Evolutionary conservation across 1,140 invertebrate species (phyloP), one percentile per base, ranked within the genome.

Genomic region (Zophobas morio): DNA sequence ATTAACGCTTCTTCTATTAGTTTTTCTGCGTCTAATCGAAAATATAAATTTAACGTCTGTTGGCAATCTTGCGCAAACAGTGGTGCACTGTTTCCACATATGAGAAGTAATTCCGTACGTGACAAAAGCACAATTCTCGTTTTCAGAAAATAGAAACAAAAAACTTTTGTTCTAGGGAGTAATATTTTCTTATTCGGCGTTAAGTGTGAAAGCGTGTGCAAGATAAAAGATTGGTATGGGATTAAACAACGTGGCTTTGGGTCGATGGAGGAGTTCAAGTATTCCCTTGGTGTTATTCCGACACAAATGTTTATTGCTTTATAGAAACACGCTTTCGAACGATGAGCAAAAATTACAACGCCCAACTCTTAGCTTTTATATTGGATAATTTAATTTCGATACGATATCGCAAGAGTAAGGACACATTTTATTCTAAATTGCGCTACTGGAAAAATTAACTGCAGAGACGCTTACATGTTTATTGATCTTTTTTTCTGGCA

Each of bases 161-260:
- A 78, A 81, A 80, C 74, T 79, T 80, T 76, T 80, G 66, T 80
- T 80, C 76, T 72, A 77, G 75, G 70, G 76, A 78, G 78, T 81
- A 81, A 84, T 82, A 82, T 82, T 82, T 84, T 79, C 81, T 82
- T 81, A 82, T 84, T 77, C 78, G 49, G 76, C 72, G 78, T 77
- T 82, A 82, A 84, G 84, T 84, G 84, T 84, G 84, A 84, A 85
- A 86, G 79, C 83, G 83, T 86, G 84, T 84, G 83, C 79, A 75
- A 81, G 82, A 82, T 85, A 86, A 86, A 85, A 85, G 84, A 86
- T 86, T 86, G 84, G 83, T 83, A 84, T 84, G 84, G 84, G 84
- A 85, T 85, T 85, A 84, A 84, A 83, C 77, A 83, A 84, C 79
- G 82, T 82, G 82, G 57, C 79, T 79, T 63, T 74, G 73, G 77